Base-by-base conservation (phyloP, 1,140 invertebrate species). In the Cyclargus thomasi region DNA sequence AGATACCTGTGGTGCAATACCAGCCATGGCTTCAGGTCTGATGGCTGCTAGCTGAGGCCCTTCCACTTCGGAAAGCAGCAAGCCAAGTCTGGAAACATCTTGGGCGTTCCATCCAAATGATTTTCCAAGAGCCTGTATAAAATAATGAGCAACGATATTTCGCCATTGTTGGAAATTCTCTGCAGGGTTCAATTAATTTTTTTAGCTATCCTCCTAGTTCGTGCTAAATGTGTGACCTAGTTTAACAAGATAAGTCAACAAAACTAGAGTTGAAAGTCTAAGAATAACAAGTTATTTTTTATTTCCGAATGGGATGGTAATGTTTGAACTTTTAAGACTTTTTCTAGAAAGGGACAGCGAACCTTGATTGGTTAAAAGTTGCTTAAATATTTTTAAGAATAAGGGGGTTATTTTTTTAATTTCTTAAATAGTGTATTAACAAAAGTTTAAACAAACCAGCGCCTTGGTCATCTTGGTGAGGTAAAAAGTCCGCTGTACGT, bases 381-480 rank as follows among this genome's bases (percentile, higher is more conserved):
- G n/a, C n/a, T n/a, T n/a, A n/a, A n/a, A n/a, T n/a, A n/a, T n/a
- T n/a, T n/a, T n/a, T n/a, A n/a, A n/a, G n/a, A n/a, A n/a, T n/a
- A n/a, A n/a, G n/a, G n/a, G n/a, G n/a, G n/a, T n/a, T n/a, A n/a
- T n/a, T n/a, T 29, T 29, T 29, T 29, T 2, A 29, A 29, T 29
- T 29, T 29, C 5, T n/a, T n/a, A n/a, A n/a, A n/a, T n/a, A n/a
- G n/a, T n/a, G n/a, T 23, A 2, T 23, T 23, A 7, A 29, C 8
- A 5, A 4, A 29, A 29, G 1, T 35, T 36, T n/a, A 8, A 68
- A 65, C 65, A 59, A 70, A 90, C 87, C 79, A 86, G 79, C 22
- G 83, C 83, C 67, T 72, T 81, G 11, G 80, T 87, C 85, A 90
- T 90, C 78, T 85, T 82, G 17, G 74, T 72, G 1, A 87, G 71